phyloP scores from a whole-genome alignment of 2,113 vertebrate genomes.

The Dromiciops gliroides region DNA sequence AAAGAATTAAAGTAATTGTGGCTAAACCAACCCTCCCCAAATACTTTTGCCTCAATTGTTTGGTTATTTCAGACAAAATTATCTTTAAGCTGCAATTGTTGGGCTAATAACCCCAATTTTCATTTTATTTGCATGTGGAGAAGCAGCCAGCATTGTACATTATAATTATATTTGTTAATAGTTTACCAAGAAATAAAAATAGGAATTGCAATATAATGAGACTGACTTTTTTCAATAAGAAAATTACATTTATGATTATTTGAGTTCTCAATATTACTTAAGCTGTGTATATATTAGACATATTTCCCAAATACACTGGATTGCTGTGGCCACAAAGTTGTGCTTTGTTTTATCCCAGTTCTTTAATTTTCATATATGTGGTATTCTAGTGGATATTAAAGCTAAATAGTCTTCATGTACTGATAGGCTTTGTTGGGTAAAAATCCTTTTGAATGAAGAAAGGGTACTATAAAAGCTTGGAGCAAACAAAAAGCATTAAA shows the following conservation, averaged over 20 bases:
- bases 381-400: constrained; percentile 2
- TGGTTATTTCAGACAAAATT: constrained; percentile 43
- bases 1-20: constrained; percentile 39
- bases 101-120: constrained; percentile 27
- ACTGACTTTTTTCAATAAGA: background rate
- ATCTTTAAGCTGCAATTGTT: constrained; percentile 17
- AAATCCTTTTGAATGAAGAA: background rate
- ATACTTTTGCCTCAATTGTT: constrained; percentile 21
- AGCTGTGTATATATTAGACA: background rate
- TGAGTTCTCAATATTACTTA: background rate
- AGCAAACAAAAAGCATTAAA: background rate
- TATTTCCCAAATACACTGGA: background rate
- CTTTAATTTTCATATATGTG: constrained; percentile 12
- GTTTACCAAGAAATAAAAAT: background rate
- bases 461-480: background rate
- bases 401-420: background rate
- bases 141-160: background rate
- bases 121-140: background rate
- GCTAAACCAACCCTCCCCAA: constrained; percentile 23
- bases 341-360: background rate
- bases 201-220: background rate
- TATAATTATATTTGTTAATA: background rate
- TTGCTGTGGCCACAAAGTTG: background rate
- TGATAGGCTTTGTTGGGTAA: background rate
- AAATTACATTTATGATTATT: background rate